Conservation (phyloP, 2,113 vertebrate species). For the Rhadina sibilatrix region DNA sequence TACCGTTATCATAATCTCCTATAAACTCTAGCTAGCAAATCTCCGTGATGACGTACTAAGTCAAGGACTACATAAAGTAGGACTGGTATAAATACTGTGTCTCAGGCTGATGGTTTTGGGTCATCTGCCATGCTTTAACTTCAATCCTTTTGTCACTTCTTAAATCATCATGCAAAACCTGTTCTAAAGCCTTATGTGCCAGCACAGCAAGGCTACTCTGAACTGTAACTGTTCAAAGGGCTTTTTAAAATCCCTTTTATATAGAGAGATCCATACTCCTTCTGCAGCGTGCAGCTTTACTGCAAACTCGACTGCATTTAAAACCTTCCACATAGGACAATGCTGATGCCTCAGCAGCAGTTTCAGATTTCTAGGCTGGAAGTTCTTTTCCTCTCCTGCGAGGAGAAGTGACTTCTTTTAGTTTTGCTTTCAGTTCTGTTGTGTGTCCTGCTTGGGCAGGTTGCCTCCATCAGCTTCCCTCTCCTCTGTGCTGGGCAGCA, state of each 20-base stretch:
- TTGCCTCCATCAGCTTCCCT: not conserved
- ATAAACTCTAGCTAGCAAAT: not conserved
- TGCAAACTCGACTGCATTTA: not conserved
- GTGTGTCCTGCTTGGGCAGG: not conserved
- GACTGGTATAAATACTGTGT: not conserved
- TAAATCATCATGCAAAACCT: not conserved
- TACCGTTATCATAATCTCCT: not conserved
- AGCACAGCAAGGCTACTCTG: not conserved
- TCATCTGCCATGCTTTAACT: not conserved
- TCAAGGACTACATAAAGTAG: not conserved
- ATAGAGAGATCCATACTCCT: not conserved
- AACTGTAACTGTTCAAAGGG: not conserved
- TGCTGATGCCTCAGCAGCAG: not conserved
- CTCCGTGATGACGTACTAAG: not conserved
- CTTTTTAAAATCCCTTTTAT: not conserved
- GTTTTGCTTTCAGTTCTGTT: not conserved
- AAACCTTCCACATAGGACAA: not conserved
- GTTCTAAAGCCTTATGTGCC: accelerated
- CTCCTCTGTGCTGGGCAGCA: not conserved
- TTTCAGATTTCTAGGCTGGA: not conserved
- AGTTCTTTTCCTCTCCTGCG: not conserved
- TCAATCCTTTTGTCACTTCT: not conserved
- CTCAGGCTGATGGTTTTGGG: not conserved
- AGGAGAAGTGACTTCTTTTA: not conserved
- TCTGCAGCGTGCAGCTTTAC: not conserved